A percentile compares a stretch with the other conserved stretches of the same genome.
Conservation (phyloP, 2,888 invertebrate genomes). For the Pteria penguin region DNA sequence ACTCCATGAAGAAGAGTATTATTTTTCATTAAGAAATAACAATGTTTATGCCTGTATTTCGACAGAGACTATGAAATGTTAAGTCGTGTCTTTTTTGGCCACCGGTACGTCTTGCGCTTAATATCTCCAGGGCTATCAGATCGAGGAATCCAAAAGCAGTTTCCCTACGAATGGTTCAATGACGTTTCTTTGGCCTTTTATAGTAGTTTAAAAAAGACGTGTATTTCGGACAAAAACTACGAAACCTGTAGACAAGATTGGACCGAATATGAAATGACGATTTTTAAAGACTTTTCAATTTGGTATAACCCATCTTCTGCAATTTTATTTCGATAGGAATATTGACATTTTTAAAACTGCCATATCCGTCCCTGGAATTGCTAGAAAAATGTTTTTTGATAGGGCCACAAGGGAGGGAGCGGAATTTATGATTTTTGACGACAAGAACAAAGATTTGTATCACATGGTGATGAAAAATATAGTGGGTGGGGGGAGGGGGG, state of each 20-base stretch:
- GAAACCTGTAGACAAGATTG: conserved; percentile 27
- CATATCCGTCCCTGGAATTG: conserved; percentile 50
- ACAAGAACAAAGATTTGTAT: conserved; percentile 45
- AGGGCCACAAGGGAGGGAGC: conserved; percentile 21
- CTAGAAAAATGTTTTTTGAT: conserved; percentile 44
- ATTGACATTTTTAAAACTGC: conserved; percentile 55
- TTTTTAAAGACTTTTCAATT: conserved; percentile 46
- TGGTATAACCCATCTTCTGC: conserved; percentile 50
- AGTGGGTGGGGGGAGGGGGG: conserved; percentile 10
- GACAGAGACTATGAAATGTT: too few relatives aligned
- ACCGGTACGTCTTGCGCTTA: too few relatives aligned
- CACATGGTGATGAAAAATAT: conserved; percentile 8
- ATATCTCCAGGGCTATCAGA: too few relatives aligned
- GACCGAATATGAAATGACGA: conserved; percentile 36
- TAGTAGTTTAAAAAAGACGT: conserved; percentile 3
- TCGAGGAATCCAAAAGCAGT: too few relatives aligned
- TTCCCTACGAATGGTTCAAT: too few relatives aligned
- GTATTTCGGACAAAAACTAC: conserved; percentile 7
- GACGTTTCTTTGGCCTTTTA: too few relatives aligned
- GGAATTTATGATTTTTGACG: conserved; percentile 48
- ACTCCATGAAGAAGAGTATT: too few relatives aligned
- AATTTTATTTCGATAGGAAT: conserved; percentile 44
- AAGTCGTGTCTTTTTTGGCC: too few relatives aligned
- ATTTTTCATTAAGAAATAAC: too few relatives aligned
- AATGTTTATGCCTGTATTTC: too few relatives aligned